Evolutionary conservation across 2,113 vertebrate genomes (phyloP).

Genomic region (Odocoileus virginianus): DNA sequence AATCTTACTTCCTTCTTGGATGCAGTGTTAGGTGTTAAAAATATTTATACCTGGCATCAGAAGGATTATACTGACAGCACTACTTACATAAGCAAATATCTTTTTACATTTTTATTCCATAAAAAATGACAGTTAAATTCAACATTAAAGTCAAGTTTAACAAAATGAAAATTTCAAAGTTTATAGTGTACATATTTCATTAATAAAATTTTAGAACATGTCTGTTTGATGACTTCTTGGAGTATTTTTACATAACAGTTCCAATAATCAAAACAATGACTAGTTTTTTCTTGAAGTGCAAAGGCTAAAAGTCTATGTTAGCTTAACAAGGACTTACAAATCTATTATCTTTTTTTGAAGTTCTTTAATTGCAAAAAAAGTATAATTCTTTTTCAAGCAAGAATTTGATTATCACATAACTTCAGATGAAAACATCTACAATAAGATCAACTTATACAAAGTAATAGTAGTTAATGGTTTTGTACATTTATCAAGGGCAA

Average conservation of each 20-base stretch:
- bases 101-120: background rate
- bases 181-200: background rate
- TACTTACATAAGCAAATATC: background rate
- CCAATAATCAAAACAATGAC: background rate
- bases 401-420: background rate
- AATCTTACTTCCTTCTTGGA: background rate
- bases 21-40: background rate
- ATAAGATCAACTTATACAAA: background rate
- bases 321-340: background rate
- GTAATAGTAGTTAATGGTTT: background rate
- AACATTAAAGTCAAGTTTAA: background rate
- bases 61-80: background rate
- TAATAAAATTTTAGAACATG: background rate
- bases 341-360: background rate
- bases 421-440: background rate
- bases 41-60: background rate
- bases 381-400: background rate
- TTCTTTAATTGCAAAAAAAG: background rate
- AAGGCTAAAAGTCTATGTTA: background rate
- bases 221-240: background rate
- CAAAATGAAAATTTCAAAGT: background rate
- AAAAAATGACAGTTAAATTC: conserved; percentile 19
- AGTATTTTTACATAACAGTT: background rate
- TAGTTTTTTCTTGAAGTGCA: background rate
- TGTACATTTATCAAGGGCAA: background rate